Percentiles rank a stretch among this genome's conserved stretches.
Conservation (phyloP, 2,888 invertebrate species). For the Hololepta plana region DNA sequence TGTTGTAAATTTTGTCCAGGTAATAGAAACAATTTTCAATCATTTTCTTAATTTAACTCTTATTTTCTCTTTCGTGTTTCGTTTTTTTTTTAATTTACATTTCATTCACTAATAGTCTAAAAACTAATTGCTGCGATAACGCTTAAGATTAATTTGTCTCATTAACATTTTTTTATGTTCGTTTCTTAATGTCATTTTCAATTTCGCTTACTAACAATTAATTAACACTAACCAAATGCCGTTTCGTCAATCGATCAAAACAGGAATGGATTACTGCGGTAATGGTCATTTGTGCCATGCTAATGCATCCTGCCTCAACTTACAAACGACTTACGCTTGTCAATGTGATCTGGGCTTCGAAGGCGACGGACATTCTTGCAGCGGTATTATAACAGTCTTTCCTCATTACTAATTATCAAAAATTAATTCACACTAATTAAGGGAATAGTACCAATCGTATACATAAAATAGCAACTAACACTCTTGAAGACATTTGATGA, state of each 20-base stretch:
- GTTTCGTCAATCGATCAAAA: too few relatives aligned
- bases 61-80: constrained; percentile 3
- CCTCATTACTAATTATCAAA: constrained; percentile 3
- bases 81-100: constrained; percentile 2
- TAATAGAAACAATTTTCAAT: constrained; percentile 22
- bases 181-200: too few relatives aligned
- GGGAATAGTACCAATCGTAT: too few relatives aligned
- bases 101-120: background rate
- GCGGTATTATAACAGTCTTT: constrained; percentile 33
- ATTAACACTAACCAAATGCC: too few relatives aligned
- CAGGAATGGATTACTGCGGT: constrained; percentile 78
- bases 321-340: constrained; percentile 79
- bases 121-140: too few relatives aligned
- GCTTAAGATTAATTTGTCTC: too few relatives aligned
- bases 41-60: too few relatives aligned
- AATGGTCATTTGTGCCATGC: constrained; percentile 76
- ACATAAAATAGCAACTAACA: too few relatives aligned
- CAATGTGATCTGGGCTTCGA: constrained; percentile 80
- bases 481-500: too few relatives aligned
- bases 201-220: too few relatives aligned
- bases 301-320: constrained; percentile 82
- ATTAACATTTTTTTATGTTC: too few relatives aligned
- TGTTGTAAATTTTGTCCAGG: constrained; percentile 86
- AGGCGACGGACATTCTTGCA: constrained; percentile 65
- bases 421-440: constrained; percentile 2